Evolutionary conservation across 2,113 vertebrate species (phyloP), one percentile per base, ranked within the genome.

Genomic region (Oncorhynchus kisutch): DNA sequence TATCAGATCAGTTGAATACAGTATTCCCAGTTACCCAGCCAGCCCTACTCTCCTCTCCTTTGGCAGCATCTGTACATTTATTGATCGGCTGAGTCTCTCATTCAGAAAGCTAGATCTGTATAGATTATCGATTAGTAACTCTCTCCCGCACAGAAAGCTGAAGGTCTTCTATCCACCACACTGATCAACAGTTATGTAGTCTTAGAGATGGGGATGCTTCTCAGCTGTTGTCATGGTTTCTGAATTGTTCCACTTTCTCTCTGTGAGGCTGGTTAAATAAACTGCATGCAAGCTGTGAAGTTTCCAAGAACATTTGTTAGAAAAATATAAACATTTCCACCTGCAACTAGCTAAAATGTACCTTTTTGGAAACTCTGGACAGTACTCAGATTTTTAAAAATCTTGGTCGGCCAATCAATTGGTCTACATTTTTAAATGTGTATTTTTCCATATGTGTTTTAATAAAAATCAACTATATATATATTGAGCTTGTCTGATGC

Each of bases 161-260:
- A 76, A 67, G 84, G 76, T 49, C 82, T 65, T 78, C 79, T 87
- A 77, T 79, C 78, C 68, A 81, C 81, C 73, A 39, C 51, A 85
- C 79, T 87, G 87, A 90, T 88, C 88, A 84, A 78, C 81, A 82
- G 66, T 77, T 84, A 84, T 86, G 86, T 64, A 78, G 78, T 77
- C 74, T 48, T 70, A 45, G 39, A 45, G 39, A 45, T 45, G 9
- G 39, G 39, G 73, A 75, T 73, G 80, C 70, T 79, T 80, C 59
- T 76, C 68, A 78, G 22, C 73, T 74, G 74, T 81, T 73, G 80
- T 74, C 24, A 59, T 72, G 75, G 39, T 45, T 45, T 45, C 39
- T 45, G 39, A 45, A 45, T 39, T 2, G 39, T 68, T 79, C 9
- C 69, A 49, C 27, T 57, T 74, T 54, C 16, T 45, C 76, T 84